Conservation (phyloP, 2,888 invertebrate genomes). For the Magallana nippona region DNA sequence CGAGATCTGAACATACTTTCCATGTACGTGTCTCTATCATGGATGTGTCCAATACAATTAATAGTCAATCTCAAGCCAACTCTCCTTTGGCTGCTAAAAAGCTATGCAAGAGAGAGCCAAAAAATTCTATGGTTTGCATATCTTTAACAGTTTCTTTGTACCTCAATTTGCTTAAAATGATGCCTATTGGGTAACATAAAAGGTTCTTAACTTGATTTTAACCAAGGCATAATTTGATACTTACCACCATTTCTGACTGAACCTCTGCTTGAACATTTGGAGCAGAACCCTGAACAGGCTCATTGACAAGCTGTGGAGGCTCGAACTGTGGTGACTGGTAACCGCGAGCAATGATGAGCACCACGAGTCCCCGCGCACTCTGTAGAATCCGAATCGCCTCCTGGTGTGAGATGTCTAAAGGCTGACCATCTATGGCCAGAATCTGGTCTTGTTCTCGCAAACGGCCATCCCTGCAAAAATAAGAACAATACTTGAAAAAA, state of each 20-base stretch:
- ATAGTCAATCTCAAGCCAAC: too few species aligned
- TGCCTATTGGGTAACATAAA: too few species aligned
- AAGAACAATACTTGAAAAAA: conserved; percentile 42
- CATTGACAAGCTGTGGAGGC: conserved; percentile 43
- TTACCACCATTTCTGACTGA: conserved; percentile 69
- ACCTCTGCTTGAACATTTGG: conserved; percentile 55
- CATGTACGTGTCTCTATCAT: too few species aligned
- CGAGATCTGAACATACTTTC: too few species aligned
- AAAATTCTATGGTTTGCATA: too few species aligned
- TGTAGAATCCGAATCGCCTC: conserved; percentile 89
- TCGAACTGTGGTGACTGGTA: conserved; percentile 52
- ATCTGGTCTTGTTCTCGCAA: conserved; percentile 91
- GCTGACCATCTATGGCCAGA: conserved; percentile 89
- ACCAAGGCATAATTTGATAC: conserved; percentile 39
- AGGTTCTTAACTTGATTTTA: background rate
- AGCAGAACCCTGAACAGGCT: conserved; percentile 45
- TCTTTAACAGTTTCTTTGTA: too few species aligned
- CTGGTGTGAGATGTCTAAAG: conserved; percentile 88
- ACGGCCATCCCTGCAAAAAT: conserved; percentile 84
- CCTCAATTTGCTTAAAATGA: too few species aligned
- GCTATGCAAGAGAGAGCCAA: too few species aligned
- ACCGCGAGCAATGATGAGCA: conserved; percentile 80
- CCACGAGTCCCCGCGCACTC: conserved; percentile 84
- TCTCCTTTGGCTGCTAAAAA: too few species aligned
- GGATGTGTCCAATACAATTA: too few species aligned